Conservation (phyloP, 1,140 invertebrate genomes). For the Ips nitidus region DNA sequence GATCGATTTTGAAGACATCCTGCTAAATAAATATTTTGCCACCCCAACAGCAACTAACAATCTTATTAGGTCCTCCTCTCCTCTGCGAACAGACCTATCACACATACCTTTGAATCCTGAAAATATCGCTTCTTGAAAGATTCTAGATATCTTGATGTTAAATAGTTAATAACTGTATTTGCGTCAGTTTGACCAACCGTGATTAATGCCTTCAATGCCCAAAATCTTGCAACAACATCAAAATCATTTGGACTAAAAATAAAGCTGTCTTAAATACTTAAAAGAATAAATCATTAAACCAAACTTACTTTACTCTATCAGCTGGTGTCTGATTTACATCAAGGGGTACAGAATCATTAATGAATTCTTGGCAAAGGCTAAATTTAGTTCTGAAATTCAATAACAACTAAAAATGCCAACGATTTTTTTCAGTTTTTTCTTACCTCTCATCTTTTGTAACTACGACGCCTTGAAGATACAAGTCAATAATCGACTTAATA, state of each 20-base stretch:
- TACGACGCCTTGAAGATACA: constrained; percentile 35
- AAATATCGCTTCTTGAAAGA: constrained; percentile 51
- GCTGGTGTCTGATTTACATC: too few species aligned
- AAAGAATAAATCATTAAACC: too few species aligned
- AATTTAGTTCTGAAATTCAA: constrained; percentile 39
- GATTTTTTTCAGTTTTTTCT: constrained; percentile 1
- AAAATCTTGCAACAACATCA: constrained; percentile 22
- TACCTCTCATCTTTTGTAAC: constrained; percentile 38
- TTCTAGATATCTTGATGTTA: constrained; percentile 34
- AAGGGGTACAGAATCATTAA: neutral
- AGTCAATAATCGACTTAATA: constrained; percentile 29
- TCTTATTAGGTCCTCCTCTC: too few species aligned
- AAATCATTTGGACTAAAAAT: constrained; percentile 35
- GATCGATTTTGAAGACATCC: too few species aligned
- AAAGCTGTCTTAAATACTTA: neutral
- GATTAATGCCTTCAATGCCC: constrained; percentile 25
- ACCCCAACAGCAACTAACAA: too few species aligned
- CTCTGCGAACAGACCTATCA: too few species aligned
- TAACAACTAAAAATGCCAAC: constrained; percentile 10
- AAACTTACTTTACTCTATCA: too few species aligned
- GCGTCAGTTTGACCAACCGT: constrained; percentile 9
- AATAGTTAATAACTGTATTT: constrained; percentile 11
- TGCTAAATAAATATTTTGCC: too few species aligned
- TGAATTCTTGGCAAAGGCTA: constrained; percentile 35
- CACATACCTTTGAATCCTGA: constrained; percentile 49